Conservation (phyloP, 2,888 invertebrate species). For the Napeogenes inachia region DNA sequence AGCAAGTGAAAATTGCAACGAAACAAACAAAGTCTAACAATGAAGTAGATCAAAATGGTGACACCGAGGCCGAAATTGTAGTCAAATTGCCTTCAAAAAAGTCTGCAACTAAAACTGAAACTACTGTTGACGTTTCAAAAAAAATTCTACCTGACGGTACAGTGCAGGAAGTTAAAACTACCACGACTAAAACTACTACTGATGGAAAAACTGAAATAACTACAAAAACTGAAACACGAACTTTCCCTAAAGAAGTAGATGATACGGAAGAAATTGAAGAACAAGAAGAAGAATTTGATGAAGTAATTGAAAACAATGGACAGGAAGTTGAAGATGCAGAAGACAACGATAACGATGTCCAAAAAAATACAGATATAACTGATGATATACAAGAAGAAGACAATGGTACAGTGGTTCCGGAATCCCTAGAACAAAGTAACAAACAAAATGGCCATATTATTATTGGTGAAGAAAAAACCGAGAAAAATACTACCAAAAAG, state of each 20-base stretch:
- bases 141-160: constrained; percentile 63
- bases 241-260: constrained; percentile 58
- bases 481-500: constrained; percentile 56
- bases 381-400: constrained; percentile 30
- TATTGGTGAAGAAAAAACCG: constrained; percentile 57
- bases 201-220: constrained; percentile 67
- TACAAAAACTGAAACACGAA: constrained; percentile 65
- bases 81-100: constrained; percentile 63
- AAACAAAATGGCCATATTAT: constrained; percentile 45
- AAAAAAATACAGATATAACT: constrained; percentile 37
- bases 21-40: constrained; percentile 48
- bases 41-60: constrained; percentile 59
- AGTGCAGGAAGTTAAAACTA: constrained; percentile 63
- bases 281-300: constrained; percentile 39
- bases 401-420: too few relatives aligned
- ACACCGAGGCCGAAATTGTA: constrained; percentile 56
- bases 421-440: constrained; percentile 5
- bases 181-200: constrained; percentile 65
- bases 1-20: constrained; percentile 56
- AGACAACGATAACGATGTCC: constrained; percentile 32
- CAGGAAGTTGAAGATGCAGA: constrained; percentile 23
- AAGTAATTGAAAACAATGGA: constrained; percentile 34
- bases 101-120: constrained; percentile 64
- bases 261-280: constrained; percentile 51
- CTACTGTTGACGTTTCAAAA: constrained; percentile 63